A percentile compares a stretch with the other conserved stretches of the same genome.
Conservation (phyloP, 1,140 invertebrate genomes). For the Heterodera schachtii region DNA sequence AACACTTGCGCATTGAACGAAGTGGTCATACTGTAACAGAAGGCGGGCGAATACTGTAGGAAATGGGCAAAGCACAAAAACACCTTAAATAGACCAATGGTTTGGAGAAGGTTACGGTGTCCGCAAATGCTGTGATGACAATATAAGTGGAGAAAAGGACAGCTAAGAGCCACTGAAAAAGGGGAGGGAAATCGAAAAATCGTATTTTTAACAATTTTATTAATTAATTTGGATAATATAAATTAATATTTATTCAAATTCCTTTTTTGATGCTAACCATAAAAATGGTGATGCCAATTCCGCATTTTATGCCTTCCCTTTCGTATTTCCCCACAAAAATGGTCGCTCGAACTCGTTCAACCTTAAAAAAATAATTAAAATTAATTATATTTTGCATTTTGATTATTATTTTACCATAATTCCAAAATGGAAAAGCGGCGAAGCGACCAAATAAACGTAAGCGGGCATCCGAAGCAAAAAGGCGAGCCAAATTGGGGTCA, state of each 20-base stretch:
- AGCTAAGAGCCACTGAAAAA: not conserved
- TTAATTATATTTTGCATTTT: not conserved
- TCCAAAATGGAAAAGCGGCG: slow-evolving; percentile 14
- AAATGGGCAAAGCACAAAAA: not conserved
- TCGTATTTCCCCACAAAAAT: slow-evolving; percentile 3
- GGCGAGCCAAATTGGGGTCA: slow-evolving; percentile 7
- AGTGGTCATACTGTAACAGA: slow-evolving; percentile 4
- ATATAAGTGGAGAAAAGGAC: not conserved
- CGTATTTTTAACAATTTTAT: no score
- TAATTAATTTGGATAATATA: not conserved
- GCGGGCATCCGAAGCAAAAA: slow-evolving; percentile 9
- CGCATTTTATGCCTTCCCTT: slow-evolving; percentile 2
- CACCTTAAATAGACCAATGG: slow-evolving; percentile 23
- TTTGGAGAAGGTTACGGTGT: slow-evolving; percentile 9
- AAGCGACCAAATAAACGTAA: slow-evolving; percentile 8
- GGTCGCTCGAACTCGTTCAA: slow-evolving; percentile 20
- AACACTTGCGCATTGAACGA: not conserved
- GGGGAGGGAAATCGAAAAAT: no score
- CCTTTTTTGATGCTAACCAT: not conserved
- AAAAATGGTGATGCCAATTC: not conserved
- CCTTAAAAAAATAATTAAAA: not conserved
- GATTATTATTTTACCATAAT: not conserved
- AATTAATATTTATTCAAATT: not conserved
- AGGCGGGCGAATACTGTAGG: no score
- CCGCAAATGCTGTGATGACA: slow-evolving; percentile 6